phyloP scores from a whole-genome alignment of 53 echinoderm and acorn worm species.

The Patiria pectinifera region DNA sequence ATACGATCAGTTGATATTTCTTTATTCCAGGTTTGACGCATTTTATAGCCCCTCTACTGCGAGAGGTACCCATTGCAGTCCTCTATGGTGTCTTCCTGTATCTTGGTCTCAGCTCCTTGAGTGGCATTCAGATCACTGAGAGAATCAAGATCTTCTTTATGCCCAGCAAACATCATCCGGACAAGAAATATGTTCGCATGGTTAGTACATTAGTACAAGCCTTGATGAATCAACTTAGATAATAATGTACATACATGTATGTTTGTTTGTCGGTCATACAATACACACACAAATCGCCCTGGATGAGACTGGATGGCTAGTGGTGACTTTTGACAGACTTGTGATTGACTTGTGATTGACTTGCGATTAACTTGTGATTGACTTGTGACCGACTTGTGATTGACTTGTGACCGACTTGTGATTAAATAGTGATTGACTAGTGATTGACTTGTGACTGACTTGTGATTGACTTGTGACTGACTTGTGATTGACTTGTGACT shows the following conservation, averaged over 20 bases:
- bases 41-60: conserved; percentile 81
- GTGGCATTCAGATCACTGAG: conserved; percentile 91
- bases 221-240: background rate
- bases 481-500: no score
- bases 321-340: no score
- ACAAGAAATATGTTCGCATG: conserved; percentile 88
- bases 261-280: background rate
- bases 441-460: no score
- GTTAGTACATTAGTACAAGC: conserved; percentile 46
- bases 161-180: conserved; percentile 99
- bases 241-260: background rate
- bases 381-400: no score
- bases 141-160: conserved; percentile 95
- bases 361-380: no score
- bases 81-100: conserved; percentile 96
- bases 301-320: no score
- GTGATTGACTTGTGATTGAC: no score
- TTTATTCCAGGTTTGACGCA: conserved; percentile 78
- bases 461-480: no score
- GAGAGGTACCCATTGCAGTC: conserved; percentile 97
- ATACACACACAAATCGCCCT: no score
- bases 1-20: background rate
- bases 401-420: no score
- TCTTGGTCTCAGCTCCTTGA: conserved; percentile 89
- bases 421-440: no score